Conservation (phyloP, 2,113 vertebrate genomes). For the Gopherus flavomarginatus region DNA sequence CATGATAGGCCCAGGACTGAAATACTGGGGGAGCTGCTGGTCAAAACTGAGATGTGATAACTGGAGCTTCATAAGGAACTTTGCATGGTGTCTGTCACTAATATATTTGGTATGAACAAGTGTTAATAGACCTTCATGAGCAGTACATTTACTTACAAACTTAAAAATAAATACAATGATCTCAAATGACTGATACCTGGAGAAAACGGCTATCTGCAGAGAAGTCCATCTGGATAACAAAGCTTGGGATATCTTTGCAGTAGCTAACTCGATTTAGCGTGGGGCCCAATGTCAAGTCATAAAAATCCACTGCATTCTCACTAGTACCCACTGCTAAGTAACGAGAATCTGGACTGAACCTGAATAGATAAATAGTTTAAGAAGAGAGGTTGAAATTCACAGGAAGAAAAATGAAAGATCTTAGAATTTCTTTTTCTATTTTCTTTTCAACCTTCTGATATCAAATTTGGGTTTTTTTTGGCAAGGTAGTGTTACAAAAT, state of each 20-base stretch:
- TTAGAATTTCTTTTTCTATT: not conserved
- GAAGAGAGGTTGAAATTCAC: not conserved
- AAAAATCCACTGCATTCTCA: constrained; percentile 97
- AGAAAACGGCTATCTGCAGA: constrained; percentile 91
- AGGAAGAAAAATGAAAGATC: not conserved
- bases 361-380: constrained; percentile 53
- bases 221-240: constrained; percentile 97
- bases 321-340: constrained; percentile 94
- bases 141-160: not conserved
- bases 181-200: constrained; percentile 83
- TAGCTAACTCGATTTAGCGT: constrained; percentile 94
- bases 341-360: constrained; percentile 94
- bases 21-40: not conserved
- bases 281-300: constrained; percentile 92
- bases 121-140: not conserved
- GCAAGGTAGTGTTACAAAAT: not conserved
- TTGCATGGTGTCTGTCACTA: not conserved
- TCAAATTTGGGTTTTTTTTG: not conserved
- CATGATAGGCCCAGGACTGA: not conserved
- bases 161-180: not conserved
- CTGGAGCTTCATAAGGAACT: not conserved
- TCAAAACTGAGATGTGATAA: not conserved
- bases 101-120: not conserved
- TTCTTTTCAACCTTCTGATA: not conserved
- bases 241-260: constrained; percentile 95